phyloP scores from a whole-genome alignment of 2,113 vertebrate genomes.

The Euleptes europaea region DNA sequence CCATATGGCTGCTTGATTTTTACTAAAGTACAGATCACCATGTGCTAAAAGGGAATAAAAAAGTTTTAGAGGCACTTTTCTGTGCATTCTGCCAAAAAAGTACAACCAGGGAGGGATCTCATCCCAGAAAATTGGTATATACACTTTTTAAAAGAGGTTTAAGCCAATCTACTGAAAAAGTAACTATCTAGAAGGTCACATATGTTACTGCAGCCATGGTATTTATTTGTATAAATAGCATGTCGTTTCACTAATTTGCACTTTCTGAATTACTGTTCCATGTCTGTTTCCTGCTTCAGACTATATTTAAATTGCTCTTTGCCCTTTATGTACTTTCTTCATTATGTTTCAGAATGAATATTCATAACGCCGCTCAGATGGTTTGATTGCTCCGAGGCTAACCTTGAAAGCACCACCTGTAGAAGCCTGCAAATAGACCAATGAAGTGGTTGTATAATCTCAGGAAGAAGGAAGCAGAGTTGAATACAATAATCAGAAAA shows the following conservation, averaged over 20 bases:
- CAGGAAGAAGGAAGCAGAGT: background rate
- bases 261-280: conserved; percentile 60
- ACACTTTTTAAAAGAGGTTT: conserved; percentile 22
- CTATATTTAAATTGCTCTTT: conserved; percentile 68
- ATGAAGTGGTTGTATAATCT: conserved; percentile 27
- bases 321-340: conserved; percentile 53
- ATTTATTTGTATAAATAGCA: conserved; percentile 67
- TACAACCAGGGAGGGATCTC: too few species aligned
- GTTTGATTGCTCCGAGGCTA: conserved; percentile 58
- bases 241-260: conserved; percentile 51
- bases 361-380: conserved; percentile 49
- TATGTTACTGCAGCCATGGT: conserved; percentile 20
- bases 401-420: conserved; percentile 56
- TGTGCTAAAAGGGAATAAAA: too few species aligned
- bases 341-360: conserved; percentile 62
- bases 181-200: conserved; percentile 43
- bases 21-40: too few species aligned
- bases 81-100: too few species aligned
- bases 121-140: too few species aligned
- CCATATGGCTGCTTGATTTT: too few species aligned
- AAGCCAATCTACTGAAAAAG: conserved; percentile 28
- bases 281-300: conserved; percentile 56
- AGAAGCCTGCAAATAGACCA: conserved; percentile 21
- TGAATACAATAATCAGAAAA: background rate
- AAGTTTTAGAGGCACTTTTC: too few species aligned